Evolutionary conservation across 2,888 invertebrate species (phyloP), one percentile per base, ranked within the genome.

Genomic region (Eupeodes latifasciatus): DNA sequence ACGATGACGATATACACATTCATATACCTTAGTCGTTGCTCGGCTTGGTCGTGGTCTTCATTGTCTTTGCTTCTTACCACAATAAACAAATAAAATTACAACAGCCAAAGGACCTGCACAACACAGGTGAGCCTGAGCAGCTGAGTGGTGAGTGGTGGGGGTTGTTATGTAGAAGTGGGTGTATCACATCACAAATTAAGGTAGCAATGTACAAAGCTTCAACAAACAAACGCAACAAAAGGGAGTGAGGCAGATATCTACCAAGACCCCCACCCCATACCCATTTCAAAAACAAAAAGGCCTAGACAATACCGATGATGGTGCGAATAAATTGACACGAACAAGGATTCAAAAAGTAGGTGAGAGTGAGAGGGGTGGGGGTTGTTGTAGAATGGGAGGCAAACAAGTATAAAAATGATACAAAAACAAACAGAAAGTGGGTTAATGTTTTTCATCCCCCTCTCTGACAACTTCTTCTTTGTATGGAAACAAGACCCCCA

Each of bases 151-250:
- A 12, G 49, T 40, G 4, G n/a, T 5, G 55, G 55, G 49, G 81
- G 71, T 11, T 40, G 36, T 19, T 51, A 62, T 34, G 76, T 5
- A 6, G 40, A 40, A 40, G 76, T 11, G 36, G 36, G 36, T 51
- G 51, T 84, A 87, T 87, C 87, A 84, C 87, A 84, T 80, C 84
- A 84, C 87, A 87, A 87, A 87, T 87, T 87, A 84, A 80, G 87
- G 84, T 81, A 84, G 84, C 80, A 80, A 77, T 77, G 77, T 80
- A 77, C 77, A 67, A 84, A 83, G 72, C 80, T 47, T 59, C 4
- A 72, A 77, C 75, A 80, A 72, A 61, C 80, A 86, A 78, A 80
- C 59, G 64, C 67, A 71, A 40, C 36, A 34, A 44, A 44, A 64
- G 12, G 51, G 34, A 66, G 6, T 71, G 11, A 27, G 16, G 53